phyloP scores from a whole-genome alignment of 2,113 vertebrate species.

The Ancistrus triradiatus region DNA sequence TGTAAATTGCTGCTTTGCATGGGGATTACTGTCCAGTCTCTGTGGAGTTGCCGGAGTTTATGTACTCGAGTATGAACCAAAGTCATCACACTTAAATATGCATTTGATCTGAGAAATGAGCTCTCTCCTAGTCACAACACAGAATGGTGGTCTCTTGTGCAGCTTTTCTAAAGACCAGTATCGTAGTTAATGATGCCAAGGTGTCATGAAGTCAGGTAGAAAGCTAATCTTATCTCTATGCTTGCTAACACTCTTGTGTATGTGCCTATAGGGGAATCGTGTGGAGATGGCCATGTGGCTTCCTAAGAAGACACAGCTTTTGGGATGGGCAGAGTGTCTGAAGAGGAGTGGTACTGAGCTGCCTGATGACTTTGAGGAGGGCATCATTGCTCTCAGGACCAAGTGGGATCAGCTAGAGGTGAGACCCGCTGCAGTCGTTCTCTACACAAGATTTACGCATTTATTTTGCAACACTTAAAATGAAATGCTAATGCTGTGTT shows the following conservation, averaged over 20 bases:
- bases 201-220: too few relatives aligned
- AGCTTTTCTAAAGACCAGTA: too few relatives aligned
- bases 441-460: too few relatives aligned
- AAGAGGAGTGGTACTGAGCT: conserved; percentile 80
- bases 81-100: too few relatives aligned
- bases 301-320: conserved; percentile 79
- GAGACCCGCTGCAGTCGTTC: conserved; percentile 40
- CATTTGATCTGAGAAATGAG: background rate
- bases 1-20: conserved; percentile 31
- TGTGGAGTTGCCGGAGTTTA: background rate
- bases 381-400: conserved; percentile 84
- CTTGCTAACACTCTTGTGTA: too few relatives aligned
- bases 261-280: conserved; percentile 75
- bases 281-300: conserved; percentile 88
- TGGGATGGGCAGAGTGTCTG: conserved; percentile 83
- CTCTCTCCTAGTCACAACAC: background rate
- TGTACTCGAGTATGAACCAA: too few relatives aligned
- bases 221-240: too few relatives aligned
- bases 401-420: conserved; percentile 94
- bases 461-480: too few relatives aligned
- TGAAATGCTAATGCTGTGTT: too few relatives aligned
- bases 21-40: conserved; percentile 34
- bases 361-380: conserved; percentile 79
- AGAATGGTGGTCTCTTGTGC: background rate
- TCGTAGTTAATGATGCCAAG: too few relatives aligned